A percentile compares a stretch with the other conserved stretches of the same genome.
These are phyloP conservation scores for Dryobates pubescens DNA, from an alignment of 2,797 vertebrate species.

Conservation along the genomic window DNA sequence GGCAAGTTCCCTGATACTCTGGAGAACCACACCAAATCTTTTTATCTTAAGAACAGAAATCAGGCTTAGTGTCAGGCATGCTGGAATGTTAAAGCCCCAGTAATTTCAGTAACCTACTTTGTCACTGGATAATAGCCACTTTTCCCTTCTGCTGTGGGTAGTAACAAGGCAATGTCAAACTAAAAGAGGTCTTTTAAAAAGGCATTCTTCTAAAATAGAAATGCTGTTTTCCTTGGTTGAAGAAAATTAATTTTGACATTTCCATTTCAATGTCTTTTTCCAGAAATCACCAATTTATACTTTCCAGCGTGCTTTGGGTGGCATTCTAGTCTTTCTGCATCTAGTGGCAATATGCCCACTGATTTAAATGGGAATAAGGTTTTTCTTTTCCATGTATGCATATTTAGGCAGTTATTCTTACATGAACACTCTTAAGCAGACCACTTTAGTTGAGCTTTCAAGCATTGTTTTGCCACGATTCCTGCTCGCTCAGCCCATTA, in stretches of 20 bases:
- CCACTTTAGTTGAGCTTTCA: background rate
- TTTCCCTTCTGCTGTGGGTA: background rate
- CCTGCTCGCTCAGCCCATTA: background rate
- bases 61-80: background rate
- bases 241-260: background rate
- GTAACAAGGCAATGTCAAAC: background rate
- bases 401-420: background rate
- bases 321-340: background rate
- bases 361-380: background rate
- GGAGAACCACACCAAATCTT: background rate
- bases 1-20: background rate
- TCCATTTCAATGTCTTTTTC: background rate
- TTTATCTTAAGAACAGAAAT: background rate
- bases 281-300: background rate
- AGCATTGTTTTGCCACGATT: background rate
- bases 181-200: background rate
- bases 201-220: background rate
- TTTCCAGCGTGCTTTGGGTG: background rate
- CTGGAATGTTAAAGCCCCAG: background rate
- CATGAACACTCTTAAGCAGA: background rate
- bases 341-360: background rate
- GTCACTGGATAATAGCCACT: background rate
- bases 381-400: background rate
- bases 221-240: background rate
- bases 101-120: slow-evolving; percentile 22